Conservation (phyloP, 2,888 invertebrate species). For the Cybosia mesomella region DNA sequence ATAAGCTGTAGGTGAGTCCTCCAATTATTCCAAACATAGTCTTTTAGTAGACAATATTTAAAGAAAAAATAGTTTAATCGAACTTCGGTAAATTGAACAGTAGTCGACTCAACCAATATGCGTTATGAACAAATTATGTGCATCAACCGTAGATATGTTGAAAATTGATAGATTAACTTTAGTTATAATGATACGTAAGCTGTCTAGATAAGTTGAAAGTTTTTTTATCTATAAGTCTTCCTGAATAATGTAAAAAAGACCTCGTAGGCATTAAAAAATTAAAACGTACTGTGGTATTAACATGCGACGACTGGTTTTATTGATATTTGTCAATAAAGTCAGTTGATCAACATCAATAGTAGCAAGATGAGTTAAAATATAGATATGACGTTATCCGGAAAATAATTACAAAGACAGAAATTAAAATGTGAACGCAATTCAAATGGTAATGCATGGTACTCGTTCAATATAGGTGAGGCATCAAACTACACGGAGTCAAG, state of each 20-base stretch:
- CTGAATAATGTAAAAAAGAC: conserved; percentile 26
- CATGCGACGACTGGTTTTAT: no score
- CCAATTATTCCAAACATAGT: no score
- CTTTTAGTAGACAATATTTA: no score
- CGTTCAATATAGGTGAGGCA: background rate
- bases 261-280: conserved; percentile 9
- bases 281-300: background rate
- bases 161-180: no score
- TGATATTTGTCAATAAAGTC: no score
- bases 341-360: background rate
- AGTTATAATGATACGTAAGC: no score
- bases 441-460: background rate
- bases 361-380: background rate
- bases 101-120: no score
- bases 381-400: background rate
- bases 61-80: no score
- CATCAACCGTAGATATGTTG: no score
- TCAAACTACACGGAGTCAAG: background rate
- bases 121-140: no score
- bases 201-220: conserved; percentile 14
- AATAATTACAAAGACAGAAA: background rate
- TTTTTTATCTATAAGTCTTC: conserved; percentile 46
- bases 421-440: background rate
- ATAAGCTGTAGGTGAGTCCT: no score
- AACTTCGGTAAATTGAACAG: no score